Conservation (phyloP, 2,888 invertebrate species). For the Drosophila cracens region DNA sequence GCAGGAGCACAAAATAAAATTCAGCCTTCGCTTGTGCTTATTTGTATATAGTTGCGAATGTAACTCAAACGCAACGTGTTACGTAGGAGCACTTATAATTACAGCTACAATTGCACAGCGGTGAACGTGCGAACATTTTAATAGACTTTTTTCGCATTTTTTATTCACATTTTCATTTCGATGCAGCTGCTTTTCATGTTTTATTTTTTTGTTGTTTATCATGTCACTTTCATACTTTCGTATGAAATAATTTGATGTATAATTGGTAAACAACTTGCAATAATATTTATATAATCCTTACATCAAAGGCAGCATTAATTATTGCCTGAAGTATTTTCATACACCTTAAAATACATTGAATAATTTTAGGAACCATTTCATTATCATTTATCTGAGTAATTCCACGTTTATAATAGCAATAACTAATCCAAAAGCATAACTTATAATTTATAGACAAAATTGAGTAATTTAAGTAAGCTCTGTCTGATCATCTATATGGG, state of each 20-base stretch:
- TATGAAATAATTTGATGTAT: background rate
- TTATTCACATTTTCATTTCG: slow-evolving; percentile 1
- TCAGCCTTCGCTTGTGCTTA: slow-evolving; percentile 30
- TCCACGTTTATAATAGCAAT: background rate
- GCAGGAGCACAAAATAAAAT: slow-evolving; percentile 24
- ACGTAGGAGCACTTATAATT: slow-evolving; percentile 52
- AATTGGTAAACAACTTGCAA: background rate
- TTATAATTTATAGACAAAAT: background rate
- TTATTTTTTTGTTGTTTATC: background rate
- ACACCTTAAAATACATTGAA: background rate
- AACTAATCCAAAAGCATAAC: background rate
- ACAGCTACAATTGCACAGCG: slow-evolving; percentile 31
- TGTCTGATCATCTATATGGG: background rate
- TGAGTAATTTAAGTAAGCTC: background rate
- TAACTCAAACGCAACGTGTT: slow-evolving; percentile 60
- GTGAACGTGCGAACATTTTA: slow-evolving; percentile 43
- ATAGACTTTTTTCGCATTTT: slow-evolving; percentile 47
- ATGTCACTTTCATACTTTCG: background rate
- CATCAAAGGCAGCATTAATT: background rate
- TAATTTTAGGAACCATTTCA: background rate
- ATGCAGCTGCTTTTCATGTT: slow-evolving; percentile 14
- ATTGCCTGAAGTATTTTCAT: background rate
- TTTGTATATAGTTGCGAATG: slow-evolving; percentile 27
- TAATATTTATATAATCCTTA: background rate
- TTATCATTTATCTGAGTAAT: background rate